Conservation (phyloP, 2,797 vertebrate species). For the Naso thynnoides region DNA sequence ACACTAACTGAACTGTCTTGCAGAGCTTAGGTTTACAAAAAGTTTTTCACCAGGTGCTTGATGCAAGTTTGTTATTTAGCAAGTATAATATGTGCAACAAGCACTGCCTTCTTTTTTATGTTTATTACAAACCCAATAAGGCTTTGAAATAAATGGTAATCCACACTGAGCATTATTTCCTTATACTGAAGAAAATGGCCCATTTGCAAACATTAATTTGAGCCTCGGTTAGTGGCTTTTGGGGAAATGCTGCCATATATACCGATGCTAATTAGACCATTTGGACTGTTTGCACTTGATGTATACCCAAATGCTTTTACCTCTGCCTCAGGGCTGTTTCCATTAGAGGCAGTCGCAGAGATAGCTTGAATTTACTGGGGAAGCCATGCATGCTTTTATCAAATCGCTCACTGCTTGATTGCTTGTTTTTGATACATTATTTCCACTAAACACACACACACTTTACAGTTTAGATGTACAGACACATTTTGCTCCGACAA, state of each 20-base stretch:
- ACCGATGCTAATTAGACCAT: constrained; percentile 15
- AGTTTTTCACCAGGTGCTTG: no score
- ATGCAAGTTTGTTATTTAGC: not conserved
- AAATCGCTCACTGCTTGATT: constrained; percentile 17
- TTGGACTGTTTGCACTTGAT: constrained; percentile 20
- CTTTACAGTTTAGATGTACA: not conserved
- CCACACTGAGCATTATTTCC: constrained; percentile 10
- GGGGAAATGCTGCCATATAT: constrained; percentile 14
- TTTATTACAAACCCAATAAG: not conserved
- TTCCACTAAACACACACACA: not conserved
- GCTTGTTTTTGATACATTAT: constrained; percentile 1
- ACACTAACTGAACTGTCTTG: no score
- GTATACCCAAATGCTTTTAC: constrained; percentile 16
- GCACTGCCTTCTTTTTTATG: not conserved
- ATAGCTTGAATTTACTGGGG: not conserved
- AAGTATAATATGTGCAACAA: not conserved
- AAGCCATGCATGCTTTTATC: constrained; percentile 9
- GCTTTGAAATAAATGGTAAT: not conserved
- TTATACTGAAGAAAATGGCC: not conserved
- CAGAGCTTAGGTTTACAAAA: no score
- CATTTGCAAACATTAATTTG: constrained; percentile 5
- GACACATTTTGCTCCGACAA: not conserved
- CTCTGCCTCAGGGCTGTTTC: constrained; percentile 3
- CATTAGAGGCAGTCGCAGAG: not conserved
- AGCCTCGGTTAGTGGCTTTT: not conserved